Evolutionary conservation across 2,888 invertebrate genomes (phyloP), one percentile per base, ranked within the genome.

Genomic region (Mactromeris polynyma): DNA sequence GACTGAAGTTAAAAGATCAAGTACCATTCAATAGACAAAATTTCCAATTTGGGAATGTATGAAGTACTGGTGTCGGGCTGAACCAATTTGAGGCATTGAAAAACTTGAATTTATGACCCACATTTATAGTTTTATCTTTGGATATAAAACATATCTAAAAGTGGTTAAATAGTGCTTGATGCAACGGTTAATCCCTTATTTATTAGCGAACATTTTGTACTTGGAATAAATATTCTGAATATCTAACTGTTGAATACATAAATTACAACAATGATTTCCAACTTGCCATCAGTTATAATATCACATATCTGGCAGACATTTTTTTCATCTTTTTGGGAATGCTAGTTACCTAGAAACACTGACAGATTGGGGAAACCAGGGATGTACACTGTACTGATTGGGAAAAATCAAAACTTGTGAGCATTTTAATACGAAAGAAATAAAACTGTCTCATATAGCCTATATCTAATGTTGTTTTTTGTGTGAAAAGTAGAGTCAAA

Each of bases 1-100:
- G 58, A n/a, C 58, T n/a, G 58, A 58, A 58, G 21, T n/a, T n/a
- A 58, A 58, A n/a, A 58, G n/a, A n/a, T 58, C 58, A n/a, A 58
- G 58, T n/a, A n/a, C 21, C 17, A 21, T n/a, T 58, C 58, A 58
- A 58, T 58, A 58, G 21, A 7, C 58, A 58, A 58, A 58, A 58
- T n/a, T 26, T 64, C 58, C 58, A 64, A 64, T 3, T n/a, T 26
- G 26, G 26, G 26, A 64, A 64, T n/a, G 26, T n/a, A 26, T 64
- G 54, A 64, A 64, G 58, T n/a, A 64, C n/a, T n/a, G n/a, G n/a
- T n/a, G n/a, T n/a, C n/a, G n/a, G 58, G 26, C n/a, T 14, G 51
- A 26, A 64, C n/a, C 58, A 26, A 9, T 64, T n/a, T 64, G n/a
- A 64, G n/a, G 58, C n/a, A 26, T 26, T n/a, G 58, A 26, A 26